Evolutionary conservation across 53 echinoderm and acorn worm species (phyloP).

Genomic region (Echinarachnius parma): DNA sequence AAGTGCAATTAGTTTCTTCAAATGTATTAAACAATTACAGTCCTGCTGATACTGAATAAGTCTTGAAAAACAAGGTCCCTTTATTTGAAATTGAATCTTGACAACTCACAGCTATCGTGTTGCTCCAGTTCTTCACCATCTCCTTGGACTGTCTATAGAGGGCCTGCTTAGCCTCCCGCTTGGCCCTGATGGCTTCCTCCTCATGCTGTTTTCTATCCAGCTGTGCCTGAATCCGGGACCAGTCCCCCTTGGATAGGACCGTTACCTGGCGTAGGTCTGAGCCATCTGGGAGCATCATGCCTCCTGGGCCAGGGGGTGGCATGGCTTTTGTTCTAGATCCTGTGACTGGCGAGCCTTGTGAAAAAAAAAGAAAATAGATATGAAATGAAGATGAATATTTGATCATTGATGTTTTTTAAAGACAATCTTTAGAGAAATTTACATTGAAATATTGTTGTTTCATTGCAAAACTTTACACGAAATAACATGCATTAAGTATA

Average conservation of each 20-base stretch:
- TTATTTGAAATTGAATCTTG: too few relatives aligned
- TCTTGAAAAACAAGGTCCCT: too few relatives aligned
- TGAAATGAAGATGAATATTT: neutral
- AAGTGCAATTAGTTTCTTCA: too few relatives aligned
- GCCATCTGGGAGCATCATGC: conserved; percentile 58
- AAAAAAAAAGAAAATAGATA: neutral
- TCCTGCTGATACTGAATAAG: too few relatives aligned
- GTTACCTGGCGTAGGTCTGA: conserved; percentile 79
- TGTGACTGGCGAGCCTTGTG: conserved; percentile 49
- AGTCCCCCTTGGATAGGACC: conserved; percentile 79
- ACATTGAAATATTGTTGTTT: neutral
- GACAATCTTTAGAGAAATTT: neutral
- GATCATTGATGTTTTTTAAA: neutral
- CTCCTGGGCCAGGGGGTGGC: conserved; percentile 5
- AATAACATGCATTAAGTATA: too few relatives aligned
- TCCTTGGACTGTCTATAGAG: conserved; percentile 79
- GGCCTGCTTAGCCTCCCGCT: conserved; percentile 69
- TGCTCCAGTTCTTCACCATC: conserved; percentile 98
- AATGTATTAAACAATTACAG: too few relatives aligned
- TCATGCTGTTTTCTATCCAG: conserved; percentile 66
- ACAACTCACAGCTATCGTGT: conserved; percentile 93
- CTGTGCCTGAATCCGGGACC: conserved; percentile 85
- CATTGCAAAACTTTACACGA: too few relatives aligned
- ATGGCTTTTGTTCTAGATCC: neutral
- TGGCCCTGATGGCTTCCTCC: conserved; percentile 56